These are phyloP conservation scores for Theretra japonica DNA, from an alignment of 2,888 invertebrate genomes.

Conservation along the genomic window DNA sequence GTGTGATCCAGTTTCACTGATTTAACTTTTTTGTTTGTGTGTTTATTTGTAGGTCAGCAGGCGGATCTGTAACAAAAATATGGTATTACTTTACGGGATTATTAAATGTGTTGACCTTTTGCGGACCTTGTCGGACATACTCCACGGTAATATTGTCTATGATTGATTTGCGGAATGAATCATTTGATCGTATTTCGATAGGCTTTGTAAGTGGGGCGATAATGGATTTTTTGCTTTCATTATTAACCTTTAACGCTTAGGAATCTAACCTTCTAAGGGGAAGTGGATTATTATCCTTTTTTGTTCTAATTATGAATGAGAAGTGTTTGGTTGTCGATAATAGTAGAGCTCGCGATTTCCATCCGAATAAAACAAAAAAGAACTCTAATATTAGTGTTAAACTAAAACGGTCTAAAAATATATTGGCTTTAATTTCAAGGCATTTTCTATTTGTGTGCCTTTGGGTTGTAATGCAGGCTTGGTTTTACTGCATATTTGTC, in stretches of 20 bases:
- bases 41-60: constrained; percentile 47
- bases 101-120: constrained; percentile 54
- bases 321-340: neutral
- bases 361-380: neutral
- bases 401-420: too few species aligned
- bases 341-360: neutral
- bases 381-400: too few species aligned
- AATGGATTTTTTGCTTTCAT: constrained; percentile 21
- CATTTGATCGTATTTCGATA: constrained; percentile 29
- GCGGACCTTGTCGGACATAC: constrained; percentile 50
- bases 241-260: constrained; percentile 18
- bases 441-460: too few species aligned
- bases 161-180: constrained; percentile 30
- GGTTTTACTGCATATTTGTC: too few species aligned
- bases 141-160: constrained; percentile 25
- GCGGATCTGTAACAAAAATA: constrained; percentile 52
- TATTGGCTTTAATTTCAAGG: too few species aligned
- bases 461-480: too few species aligned
- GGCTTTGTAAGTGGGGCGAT: constrained; percentile 15
- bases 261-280: constrained; percentile 11
- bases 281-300: constrained; percentile 12
- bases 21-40: constrained; percentile 51
- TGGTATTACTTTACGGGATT: constrained; percentile 53
- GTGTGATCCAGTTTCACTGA: constrained; percentile 45
- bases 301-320: constrained; percentile 16